These are phyloP conservation scores for Galbula dea DNA, from an alignment of 2,113 vertebrate species.

Conservation along the genomic window DNA sequence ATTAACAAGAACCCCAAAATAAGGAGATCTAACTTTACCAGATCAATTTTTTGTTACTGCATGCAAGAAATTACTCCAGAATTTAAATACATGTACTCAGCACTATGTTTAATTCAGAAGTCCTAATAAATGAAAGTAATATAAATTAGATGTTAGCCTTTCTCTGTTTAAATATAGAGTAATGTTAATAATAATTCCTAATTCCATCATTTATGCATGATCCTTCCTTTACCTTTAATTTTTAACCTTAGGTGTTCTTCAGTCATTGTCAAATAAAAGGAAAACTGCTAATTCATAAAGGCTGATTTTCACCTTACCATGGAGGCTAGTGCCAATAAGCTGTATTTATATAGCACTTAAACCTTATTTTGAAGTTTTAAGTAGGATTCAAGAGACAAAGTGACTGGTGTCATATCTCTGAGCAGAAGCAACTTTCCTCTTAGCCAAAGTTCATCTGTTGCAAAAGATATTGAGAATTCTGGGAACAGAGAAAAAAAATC, in stretches of 20 bases:
- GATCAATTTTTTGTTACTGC: background rate
- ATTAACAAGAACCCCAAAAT: fast-evolving
- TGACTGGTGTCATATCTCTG: background rate
- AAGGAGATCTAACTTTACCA: background rate
- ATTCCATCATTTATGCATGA: background rate
- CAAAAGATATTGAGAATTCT: background rate
- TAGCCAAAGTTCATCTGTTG: background rate
- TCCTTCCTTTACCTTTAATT: background rate
- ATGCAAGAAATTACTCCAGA: background rate
- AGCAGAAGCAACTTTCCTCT: background rate
- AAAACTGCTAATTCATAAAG: background rate
- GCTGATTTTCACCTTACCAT: background rate
- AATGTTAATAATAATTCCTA: background rate
- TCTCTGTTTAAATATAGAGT: background rate
- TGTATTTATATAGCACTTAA: conserved; percentile 23
- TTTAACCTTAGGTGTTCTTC: background rate
- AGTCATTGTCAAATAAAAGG: background rate
- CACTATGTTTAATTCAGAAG: background rate
- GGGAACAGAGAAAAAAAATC: background rate
- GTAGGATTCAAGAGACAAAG: background rate
- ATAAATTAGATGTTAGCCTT: background rate
- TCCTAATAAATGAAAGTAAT: background rate
- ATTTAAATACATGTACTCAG: background rate
- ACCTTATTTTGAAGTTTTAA: conserved; percentile 18
- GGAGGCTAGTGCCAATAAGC: background rate